Percentiles rank a stretch among this genome's conserved stretches.
Conservation (phyloP, 1,140 invertebrate genomes). For the Nilaparvata lugens region DNA sequence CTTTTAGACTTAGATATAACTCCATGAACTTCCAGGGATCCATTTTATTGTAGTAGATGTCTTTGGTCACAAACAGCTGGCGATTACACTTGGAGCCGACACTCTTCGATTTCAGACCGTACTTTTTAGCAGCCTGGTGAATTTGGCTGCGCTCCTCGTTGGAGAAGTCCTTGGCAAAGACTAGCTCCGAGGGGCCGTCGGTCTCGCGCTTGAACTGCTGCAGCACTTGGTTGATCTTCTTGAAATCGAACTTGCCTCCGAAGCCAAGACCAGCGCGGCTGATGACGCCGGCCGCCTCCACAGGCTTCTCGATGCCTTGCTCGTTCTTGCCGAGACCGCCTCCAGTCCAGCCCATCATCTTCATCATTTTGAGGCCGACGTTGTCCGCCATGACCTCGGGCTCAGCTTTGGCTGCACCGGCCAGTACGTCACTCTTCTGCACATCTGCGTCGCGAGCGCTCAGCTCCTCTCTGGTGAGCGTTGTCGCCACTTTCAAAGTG, state of each 20-base stretch:
- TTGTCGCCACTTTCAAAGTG: no score
- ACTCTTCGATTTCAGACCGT: no score
- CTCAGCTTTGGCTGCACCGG: no score
- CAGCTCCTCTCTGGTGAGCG: no score
- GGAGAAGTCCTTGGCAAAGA: conserved; percentile 33
- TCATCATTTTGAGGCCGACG: conserved; percentile 37
- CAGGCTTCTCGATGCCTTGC: conserved; percentile 37
- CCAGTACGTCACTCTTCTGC: no score
- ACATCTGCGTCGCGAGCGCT: no score
- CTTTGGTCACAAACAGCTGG: no score
- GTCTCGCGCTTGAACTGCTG: not conserved
- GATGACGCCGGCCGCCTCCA: conserved; percentile 17
- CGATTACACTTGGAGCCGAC: no score
- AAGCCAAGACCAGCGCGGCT: not conserved
- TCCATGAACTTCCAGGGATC: no score
- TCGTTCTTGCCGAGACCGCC: conserved; percentile 39
- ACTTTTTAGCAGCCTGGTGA: conserved; percentile 22
- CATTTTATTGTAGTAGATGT: no score
- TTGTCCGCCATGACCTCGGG: conserved; percentile 26
- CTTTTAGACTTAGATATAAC: no score
- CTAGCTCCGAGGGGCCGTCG: conserved; percentile 20
- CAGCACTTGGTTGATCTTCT: not conserved
- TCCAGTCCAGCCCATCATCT: conserved; percentile 42
- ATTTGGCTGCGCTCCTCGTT: conserved; percentile 35
- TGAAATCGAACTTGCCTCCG: not conserved